These are phyloP conservation scores for Amblyopsis hoosieri DNA, from an alignment of 2,797 vertebrate species.

Conservation along the genomic window DNA sequence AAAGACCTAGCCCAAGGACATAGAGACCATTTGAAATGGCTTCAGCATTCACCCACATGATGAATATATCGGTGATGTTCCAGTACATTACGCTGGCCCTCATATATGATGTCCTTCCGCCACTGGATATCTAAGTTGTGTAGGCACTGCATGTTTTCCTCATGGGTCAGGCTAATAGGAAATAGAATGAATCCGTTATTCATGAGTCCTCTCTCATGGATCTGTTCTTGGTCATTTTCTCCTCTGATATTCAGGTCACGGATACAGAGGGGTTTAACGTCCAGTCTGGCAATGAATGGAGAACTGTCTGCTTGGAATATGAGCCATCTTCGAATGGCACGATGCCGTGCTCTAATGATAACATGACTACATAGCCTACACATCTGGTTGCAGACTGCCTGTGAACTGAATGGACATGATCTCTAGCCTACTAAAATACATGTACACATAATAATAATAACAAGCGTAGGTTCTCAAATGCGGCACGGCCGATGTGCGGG, in stretches of 20 bases:
- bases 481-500: slow-evolving; percentile 27
- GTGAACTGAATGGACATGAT: slow-evolving; percentile 1
- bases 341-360: slow-evolving; percentile 19
- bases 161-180: slow-evolving; percentile 10
- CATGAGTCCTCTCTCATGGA: slow-evolving; percentile 27
- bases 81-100: slow-evolving; percentile 6
- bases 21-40: slow-evolving; percentile 27
- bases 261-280: slow-evolving; percentile 28
- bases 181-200: slow-evolving; percentile 35
- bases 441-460: slow-evolving; percentile 11
- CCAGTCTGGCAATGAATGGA: slow-evolving; percentile 18
- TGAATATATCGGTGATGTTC: slow-evolving; percentile 1
- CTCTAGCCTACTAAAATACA: slow-evolving; percentile 24
- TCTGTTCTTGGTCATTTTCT: slow-evolving; percentile 15
- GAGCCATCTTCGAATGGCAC: slow-evolving; percentile 25
- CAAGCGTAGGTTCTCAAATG: slow-evolving; percentile 5
- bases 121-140: background rate
- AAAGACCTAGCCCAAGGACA: slow-evolving; percentile 23
- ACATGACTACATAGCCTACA: slow-evolving; percentile 17
- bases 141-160: slow-evolving; percentile 9
- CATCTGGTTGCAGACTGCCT: slow-evolving; percentile 4
- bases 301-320: slow-evolving; percentile 7
- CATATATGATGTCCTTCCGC: slow-evolving; percentile 2
- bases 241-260: slow-evolving; percentile 38
- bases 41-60: slow-evolving; percentile 10